phyloP scores from a whole-genome alignment of 2,113 vertebrate species.

The Cygnus atratus region DNA sequence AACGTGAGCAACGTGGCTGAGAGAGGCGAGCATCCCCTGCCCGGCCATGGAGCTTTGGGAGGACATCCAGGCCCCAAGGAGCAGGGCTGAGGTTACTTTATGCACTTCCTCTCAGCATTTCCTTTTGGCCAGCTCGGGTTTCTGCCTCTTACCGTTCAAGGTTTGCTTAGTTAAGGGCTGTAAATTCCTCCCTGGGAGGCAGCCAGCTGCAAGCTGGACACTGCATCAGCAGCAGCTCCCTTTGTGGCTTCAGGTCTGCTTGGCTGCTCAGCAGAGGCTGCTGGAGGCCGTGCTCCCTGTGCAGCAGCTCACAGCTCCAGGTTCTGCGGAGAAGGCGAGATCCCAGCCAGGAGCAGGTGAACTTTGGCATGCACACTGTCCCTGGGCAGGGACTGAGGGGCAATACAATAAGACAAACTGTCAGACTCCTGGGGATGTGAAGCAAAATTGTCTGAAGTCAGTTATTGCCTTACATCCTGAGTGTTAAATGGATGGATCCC shows the following conservation, averaged over 20 bases:
- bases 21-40: background rate
- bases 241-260: background rate
- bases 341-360: background rate
- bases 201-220: conserved; percentile 28
- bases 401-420: background rate
- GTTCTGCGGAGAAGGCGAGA: background rate
- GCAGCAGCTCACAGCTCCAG: fast-evolving
- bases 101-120: conserved; percentile 15
- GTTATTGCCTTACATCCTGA: background rate
- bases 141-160: conserved; percentile 24
- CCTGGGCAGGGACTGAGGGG: background rate
- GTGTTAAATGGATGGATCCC: fast-evolving
- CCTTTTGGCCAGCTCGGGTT: background rate
- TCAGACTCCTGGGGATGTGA: background rate
- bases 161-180: background rate
- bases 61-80: background rate
- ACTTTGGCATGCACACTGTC: background rate
- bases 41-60: background rate
- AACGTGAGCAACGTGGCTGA: background rate
- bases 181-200: conserved; percentile 8
- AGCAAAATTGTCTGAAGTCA: background rate
- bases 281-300: background rate
- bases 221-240: background rate
- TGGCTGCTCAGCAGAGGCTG: background rate
- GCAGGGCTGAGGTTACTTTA: background rate